phyloP scores from a whole-genome alignment of 2,113 vertebrate genomes.

The Urocolius indicus region DNA sequence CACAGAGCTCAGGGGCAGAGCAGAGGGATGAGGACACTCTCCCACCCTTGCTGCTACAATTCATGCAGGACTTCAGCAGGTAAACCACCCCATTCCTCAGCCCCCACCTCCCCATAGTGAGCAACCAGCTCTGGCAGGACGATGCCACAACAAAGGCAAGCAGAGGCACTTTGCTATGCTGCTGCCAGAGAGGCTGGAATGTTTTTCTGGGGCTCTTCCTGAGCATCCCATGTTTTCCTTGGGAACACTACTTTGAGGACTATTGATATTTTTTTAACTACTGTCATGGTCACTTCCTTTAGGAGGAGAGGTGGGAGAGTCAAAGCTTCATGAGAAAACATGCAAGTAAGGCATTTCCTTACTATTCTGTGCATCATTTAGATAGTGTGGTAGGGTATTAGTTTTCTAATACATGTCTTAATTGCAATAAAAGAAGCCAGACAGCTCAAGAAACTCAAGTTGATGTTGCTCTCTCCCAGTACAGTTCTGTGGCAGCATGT shows the following conservation, averaged over 20 bases:
- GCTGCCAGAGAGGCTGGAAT: neutral
- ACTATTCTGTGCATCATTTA: neutral
- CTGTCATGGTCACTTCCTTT: neutral
- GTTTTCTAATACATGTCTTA: neutral
- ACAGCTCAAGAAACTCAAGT: neutral
- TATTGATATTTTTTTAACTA: neutral
- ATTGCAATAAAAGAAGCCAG: neutral
- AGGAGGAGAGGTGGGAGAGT: neutral
- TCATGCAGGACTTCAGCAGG: neutral
- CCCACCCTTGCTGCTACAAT: neutral
- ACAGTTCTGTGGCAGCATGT: neutral
- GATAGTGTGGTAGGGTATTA: neutral
- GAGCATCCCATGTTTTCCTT: neutral
- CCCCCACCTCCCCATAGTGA: accelerated
- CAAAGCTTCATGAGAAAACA: neutral
- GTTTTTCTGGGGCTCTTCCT: neutral
- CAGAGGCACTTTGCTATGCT: neutral
- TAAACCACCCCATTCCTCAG: accelerated
- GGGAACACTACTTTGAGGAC: neutral
- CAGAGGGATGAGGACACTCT: neutral
- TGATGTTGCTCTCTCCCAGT: neutral
- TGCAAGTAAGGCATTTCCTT: neutral
- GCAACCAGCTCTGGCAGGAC: neutral
- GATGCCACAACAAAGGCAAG: neutral
- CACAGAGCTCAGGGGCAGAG: neutral